These are phyloP conservation scores for Scaeva pyrastri DNA, from an alignment of 2,888 invertebrate species.

Conservation along the genomic window DNA sequence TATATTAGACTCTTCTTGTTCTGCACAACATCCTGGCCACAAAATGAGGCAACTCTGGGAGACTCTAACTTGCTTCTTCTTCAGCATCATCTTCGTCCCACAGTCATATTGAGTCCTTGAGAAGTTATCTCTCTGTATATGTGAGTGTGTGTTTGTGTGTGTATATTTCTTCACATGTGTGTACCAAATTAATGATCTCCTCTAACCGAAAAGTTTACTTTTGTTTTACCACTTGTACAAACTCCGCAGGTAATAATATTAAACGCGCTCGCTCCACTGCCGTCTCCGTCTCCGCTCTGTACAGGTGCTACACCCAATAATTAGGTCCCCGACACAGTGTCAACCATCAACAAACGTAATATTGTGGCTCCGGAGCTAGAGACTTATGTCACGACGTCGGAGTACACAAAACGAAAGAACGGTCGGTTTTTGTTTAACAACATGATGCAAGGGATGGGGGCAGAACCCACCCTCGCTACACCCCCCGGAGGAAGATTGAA, in stretches of 20 bases:
- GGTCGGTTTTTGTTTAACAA: neutral
- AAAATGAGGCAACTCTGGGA: constrained; percentile 20
- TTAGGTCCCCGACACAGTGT: constrained; percentile 73
- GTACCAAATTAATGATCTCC: constrained; percentile 64
- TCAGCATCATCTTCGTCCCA: no score
- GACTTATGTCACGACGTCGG: neutral
- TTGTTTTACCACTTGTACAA: constrained; percentile 66
- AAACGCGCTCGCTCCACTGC: constrained; percentile 65
- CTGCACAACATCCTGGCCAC: constrained; percentile 22
- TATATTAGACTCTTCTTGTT: constrained; percentile 10
- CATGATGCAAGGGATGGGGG: neutral
- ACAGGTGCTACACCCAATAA: constrained; percentile 72
- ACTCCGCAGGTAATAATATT: constrained; percentile 72
- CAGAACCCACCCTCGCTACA: neutral
- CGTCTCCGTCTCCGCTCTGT: constrained; percentile 6
- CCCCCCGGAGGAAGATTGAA: constrained; percentile 20
- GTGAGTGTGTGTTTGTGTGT: no score
- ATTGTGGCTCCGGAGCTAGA: constrained; percentile 58
- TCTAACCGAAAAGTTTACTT: constrained; percentile 65
- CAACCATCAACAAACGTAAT: constrained; percentile 71
- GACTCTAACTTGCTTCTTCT: neutral
- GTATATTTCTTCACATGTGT: neutral
- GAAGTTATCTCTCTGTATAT: no score
- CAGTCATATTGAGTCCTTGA: neutral
- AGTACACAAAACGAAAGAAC: constrained; percentile 8